These are phyloP conservation scores for Sipha maydis DNA, from an alignment of 2,888 invertebrate genomes.

Conservation along the genomic window DNA sequence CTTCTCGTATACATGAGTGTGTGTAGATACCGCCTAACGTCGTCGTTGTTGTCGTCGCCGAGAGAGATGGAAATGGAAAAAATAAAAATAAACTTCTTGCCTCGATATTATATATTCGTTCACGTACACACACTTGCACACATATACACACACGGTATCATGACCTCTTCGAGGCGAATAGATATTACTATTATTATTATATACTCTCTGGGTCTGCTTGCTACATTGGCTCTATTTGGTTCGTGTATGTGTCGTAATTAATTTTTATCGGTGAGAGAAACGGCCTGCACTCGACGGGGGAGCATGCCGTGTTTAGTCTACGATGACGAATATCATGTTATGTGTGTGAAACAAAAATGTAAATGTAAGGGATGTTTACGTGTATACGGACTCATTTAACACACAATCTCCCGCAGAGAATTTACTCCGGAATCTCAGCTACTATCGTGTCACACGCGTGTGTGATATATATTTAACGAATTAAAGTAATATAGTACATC, in stretches of 20 bases:
- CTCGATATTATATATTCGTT: background rate
- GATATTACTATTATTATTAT: slow-evolving; percentile 30
- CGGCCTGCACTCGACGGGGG: background rate
- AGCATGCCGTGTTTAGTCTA: background rate
- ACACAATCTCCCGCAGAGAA: background rate
- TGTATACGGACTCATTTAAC: background rate
- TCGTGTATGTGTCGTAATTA: background rate
- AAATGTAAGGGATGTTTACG: no score
- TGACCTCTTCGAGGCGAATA: slow-evolving; percentile 19
- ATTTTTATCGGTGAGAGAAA: background rate
- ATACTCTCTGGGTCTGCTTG: background rate
- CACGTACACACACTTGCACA: background rate
- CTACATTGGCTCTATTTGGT: background rate
- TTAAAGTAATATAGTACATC: slow-evolving; percentile 4
- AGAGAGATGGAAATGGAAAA: slow-evolving; percentile 6
- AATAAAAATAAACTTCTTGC: slow-evolving; percentile 1
- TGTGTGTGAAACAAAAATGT: background rate
- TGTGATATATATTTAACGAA: background rate
- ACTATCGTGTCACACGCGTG: background rate
- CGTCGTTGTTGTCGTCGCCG: background rate
- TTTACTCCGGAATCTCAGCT: no score
- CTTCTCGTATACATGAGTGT: background rate
- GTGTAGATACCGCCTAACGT: background rate
- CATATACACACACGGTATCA: background rate
- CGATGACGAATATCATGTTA: background rate